Evolutionary conservation across 2,888 invertebrate species (phyloP).

Genomic region (Agriopis aurantiaria): DNA sequence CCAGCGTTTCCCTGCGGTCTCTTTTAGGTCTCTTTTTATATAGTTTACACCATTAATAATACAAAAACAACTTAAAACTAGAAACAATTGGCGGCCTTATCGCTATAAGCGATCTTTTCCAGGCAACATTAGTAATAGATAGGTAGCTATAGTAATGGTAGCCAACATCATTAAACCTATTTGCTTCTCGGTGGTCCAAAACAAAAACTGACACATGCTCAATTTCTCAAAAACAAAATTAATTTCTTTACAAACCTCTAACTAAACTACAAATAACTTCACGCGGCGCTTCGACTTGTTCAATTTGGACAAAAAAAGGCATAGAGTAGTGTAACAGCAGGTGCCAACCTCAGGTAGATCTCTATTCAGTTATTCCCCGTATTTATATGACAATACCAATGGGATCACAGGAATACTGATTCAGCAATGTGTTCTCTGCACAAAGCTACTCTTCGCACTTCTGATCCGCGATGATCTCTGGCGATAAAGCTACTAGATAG

Average conservation of each 20-base stretch:
- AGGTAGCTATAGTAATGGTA: neutral
- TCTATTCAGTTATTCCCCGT: conserved; percentile 70
- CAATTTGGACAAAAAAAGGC: conserved; percentile 48
- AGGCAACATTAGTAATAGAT: too few species aligned
- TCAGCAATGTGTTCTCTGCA: conserved; percentile 47
- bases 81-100: too few species aligned
- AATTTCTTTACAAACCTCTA: conserved; percentile 44
- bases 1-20: too few species aligned
- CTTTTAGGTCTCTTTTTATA: too few species aligned
- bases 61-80: too few species aligned
- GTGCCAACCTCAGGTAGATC: conserved; percentile 77
- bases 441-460: conserved; percentile 35
- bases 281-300: conserved; percentile 78
- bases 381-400: conserved; percentile 56
- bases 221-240: conserved; percentile 51
- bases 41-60: too few species aligned
- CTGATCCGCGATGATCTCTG: neutral
- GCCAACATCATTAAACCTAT: neutral
- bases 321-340: conserved; percentile 62
- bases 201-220: conserved; percentile 33
- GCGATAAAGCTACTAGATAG: too few species aligned
- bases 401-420: conserved; percentile 37
- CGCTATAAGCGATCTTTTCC: too few species aligned
- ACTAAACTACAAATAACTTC: conserved; percentile 59
- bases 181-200: conserved; percentile 38